Base-by-base conservation (phyloP, 2,797 vertebrate species). In the Phataginus tricuspis region DNA sequence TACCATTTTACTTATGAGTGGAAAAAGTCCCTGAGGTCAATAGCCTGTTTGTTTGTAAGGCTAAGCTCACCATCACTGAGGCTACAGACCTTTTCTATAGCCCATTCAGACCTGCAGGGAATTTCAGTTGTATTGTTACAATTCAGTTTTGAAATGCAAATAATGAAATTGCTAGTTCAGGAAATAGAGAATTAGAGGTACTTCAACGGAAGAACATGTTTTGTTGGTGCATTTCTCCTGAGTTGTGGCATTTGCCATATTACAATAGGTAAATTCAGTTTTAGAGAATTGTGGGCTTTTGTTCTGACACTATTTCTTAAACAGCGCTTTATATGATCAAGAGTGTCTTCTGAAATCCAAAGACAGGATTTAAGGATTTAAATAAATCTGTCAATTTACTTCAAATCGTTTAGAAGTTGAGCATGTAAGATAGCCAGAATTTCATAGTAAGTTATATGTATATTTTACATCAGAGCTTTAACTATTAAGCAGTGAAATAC, bases 81-180 rank as follows among this genome's bases (percentile, higher is more conserved):
- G 72, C 64, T 96, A 78, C 71, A 83, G 93, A n/a, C 18, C 51
- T 86, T 88, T 95, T 94, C 53, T 57, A 19, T 57, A 92, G 72
- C 31, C 85, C 59, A 86, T 64, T 92, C 66, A 95, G 55, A 96
- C 74, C 42, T 92, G 66, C 42, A 95, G 53, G 53, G 89, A 96
- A 95, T 91, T 91, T 92, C n/a, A 39, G 6, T 85, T 89, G 29
- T 87, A 82, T 57, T 96, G 80, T 90, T 96, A 91, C 25, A 74
- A n/a, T 72, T 80, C 64, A 89, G 64, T 97, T 98, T 97, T 97
- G 94, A 96, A 96, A 97, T 96, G 92, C 72, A 97, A 94, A 96
- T 96, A 72, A 96, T 27, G 1, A 85, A 94, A 96, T 86, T 94
- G 78, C 92, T 96, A 45, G 66, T 86, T 96, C 87, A 90, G 86